Evolutionary conservation across 1,140 invertebrate species (phyloP), one percentile per base, ranked within the genome.

Genomic region (Drosophila ironensis): DNA sequence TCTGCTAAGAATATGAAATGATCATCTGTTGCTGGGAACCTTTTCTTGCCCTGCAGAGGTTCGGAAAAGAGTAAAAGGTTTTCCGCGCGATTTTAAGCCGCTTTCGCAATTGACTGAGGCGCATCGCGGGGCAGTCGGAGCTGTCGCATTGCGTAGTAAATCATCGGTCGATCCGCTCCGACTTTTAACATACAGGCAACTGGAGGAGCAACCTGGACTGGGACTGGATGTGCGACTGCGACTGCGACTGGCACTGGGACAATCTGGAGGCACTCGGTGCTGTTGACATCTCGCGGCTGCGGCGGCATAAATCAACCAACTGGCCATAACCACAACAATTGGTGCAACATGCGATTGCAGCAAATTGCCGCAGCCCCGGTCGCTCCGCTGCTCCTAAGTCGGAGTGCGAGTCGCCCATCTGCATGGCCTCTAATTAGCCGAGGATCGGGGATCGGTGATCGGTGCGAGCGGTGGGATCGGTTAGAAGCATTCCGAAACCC

Each of bases 61-160:
- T 37, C 33, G 33, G 33, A 7, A 37, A 37, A 16, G 33, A 17
- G 16, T 16, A 37, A 37, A 37, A 14, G 24, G 19, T 1, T 33
- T 47, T 11, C 46, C 30, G 41, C 27, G 69, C 69, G 73, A 59
- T 74, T 70, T 73, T 89, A 89, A 89, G 87, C 87, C 87, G 87
- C 88, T 89, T 88, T 87, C 68, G 67, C 80, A 81, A 88, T 87
- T 88, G 72, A 88, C 68, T 88, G 66, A 81, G 78, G 75, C 59
- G 68, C 84, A 70, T 84, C 61, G 56, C 25, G 68, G 61, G 70
- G 72, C 67, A 82, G 54, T 64, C 72, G 51, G 35, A 63, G 77
- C 67, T 81, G 77, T 82, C 73, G 77, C 78, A 69, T 77, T 77
- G 67, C 72, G 53, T 80, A 81, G 56, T 84, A 84, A 84, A 84